These are phyloP conservation scores for Heteronetta atricapilla DNA, from an alignment of 2,113 vertebrate genomes.

Conservation along the genomic window DNA sequence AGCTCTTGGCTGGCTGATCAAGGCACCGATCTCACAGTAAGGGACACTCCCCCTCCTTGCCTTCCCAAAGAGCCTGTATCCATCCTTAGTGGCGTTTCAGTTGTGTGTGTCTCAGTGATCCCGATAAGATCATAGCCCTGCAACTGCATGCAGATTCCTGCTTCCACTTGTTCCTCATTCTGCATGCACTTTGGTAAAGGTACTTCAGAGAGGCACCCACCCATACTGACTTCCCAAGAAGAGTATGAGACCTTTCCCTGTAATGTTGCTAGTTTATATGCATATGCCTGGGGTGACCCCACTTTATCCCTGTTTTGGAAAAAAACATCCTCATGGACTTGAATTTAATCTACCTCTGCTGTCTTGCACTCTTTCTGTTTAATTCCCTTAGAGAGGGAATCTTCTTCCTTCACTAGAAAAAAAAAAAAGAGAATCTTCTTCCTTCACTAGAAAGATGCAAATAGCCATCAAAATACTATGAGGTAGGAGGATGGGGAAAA, in stretches of 20 bases:
- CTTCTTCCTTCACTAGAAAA: background rate
- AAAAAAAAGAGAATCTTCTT: too few relatives aligned
- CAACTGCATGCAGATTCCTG: background rate
- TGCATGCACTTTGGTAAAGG: background rate
- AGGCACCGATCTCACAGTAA: background rate
- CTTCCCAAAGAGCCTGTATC: background rate
- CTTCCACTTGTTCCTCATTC: background rate
- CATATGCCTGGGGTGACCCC: background rate
- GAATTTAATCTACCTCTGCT: background rate
- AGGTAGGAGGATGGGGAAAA: background rate
- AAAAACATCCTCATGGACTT: background rate
- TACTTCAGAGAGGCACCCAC: background rate
- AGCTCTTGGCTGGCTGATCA: background rate
- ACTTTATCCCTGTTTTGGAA: background rate
- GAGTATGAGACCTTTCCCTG: background rate
- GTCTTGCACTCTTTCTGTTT: background rate
- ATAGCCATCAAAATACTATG: background rate
- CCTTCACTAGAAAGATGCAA: background rate
- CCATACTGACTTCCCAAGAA: background rate
- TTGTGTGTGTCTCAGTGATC: background rate
- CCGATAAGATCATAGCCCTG: background rate
- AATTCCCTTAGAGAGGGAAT: background rate
- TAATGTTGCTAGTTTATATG: background rate
- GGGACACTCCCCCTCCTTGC: fast-evolving
- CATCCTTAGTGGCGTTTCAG: background rate